Base-by-base conservation (phyloP, 1,140 invertebrate genomes). In the Philotrypesis tridentata region DNA sequence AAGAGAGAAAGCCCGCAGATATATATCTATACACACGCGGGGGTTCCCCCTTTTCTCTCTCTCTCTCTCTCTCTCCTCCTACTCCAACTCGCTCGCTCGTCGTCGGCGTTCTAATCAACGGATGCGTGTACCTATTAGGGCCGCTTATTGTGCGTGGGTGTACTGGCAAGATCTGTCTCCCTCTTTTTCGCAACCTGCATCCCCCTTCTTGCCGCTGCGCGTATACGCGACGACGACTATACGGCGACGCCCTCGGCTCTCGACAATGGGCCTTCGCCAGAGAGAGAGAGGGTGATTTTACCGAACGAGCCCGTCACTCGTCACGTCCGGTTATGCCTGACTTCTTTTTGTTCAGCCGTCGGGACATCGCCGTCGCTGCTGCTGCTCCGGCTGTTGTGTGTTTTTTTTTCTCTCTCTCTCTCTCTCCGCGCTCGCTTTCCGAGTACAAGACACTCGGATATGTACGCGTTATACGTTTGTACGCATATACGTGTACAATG, bases 41-140 rank as follows among this genome's bases (percentile, higher is more conserved):
- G 9, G 3, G 73, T n/a, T 37, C n/a, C 25, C 73, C 55, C 33
- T 71, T 71, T 55, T 65, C 25, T 40, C 31, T 61, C 63, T 79
- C 70, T 83, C 79, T 72, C 73, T 84, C 37, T 79, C 48, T 55
- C 37, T 75, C 12, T 21, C n/a, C 76, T 31, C 70, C n/a, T 12
- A n/a, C n/a, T n/a, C n/a, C n/a, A n/a, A n/a, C n/a, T n/a, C n/a
- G n/a, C n/a, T n/a, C n/a, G n/a, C 3, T 29, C 8, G 0, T 63
- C 40, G n/a, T 21, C 31, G n/a, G 31, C 84, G 84, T 87, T 90
- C 88, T 91, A 91, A 92, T 92, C 90, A 91, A 88, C 86, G 89
- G 84, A 89, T 89, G 87, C 89, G 87, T 92, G 87, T 91, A 90
- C 86, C 89, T 89, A 91, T 91, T 91, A 90, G 87, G 87, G 87